These are phyloP conservation scores for Clarias batrachus DNA, from an alignment of 2,113 vertebrate species.

Conservation along the genomic window DNA sequence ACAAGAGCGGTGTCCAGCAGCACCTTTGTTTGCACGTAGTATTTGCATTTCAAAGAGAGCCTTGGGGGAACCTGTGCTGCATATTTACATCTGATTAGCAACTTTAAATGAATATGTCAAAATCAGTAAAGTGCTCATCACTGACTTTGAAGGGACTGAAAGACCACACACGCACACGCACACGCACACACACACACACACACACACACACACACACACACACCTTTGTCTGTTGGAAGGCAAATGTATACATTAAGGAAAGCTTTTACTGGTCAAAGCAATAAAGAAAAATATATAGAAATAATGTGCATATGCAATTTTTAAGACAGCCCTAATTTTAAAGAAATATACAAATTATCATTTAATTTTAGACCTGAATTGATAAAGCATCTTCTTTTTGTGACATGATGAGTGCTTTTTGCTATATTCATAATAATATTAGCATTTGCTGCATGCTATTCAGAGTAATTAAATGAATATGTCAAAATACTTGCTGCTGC, in stretches of 20 bases:
- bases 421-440: constrained; percentile 43
- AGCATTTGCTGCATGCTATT: constrained; percentile 42
- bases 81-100: constrained; percentile 79
- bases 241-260: background rate
- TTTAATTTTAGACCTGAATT: constrained; percentile 7
- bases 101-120: constrained; percentile 76
- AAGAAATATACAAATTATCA: background rate
- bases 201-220: background rate
- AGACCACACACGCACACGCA: constrained; percentile 19
- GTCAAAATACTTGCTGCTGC: constrained; percentile 52
- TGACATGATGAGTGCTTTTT: constrained; percentile 39
- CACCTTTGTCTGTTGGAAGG: background rate
- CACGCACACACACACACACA: constrained; percentile 2
- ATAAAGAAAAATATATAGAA: background rate
- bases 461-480: constrained; percentile 54
- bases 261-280: constrained; percentile 2
- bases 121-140: constrained; percentile 63
- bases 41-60: constrained; percentile 79
- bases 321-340: constrained; percentile 10
- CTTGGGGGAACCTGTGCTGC: constrained; percentile 69
- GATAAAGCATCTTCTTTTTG: constrained; percentile 24
- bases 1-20: constrained; percentile 66
- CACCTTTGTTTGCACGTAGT: constrained; percentile 72
- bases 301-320: constrained; percentile 32
- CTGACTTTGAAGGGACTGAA: constrained; percentile 53